A percentile compares a stretch with the other conserved stretches of the same genome.
Evolutionary conservation across 2,888 invertebrate genomes (phyloP).

Genomic region (Acronicta psi): DNA sequence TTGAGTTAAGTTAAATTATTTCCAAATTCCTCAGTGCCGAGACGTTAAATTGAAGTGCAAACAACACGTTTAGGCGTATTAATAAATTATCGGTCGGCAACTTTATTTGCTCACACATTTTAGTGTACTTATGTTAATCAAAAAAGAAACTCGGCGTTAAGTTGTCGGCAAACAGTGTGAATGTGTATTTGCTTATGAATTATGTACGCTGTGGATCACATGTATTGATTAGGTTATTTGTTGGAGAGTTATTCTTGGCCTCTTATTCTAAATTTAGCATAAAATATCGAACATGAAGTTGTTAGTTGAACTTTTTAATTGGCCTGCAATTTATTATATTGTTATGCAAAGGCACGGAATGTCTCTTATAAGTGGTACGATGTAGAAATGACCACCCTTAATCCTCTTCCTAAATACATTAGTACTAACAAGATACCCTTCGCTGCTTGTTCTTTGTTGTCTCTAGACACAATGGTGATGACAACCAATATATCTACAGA

Average conservation of each 20-base stretch:
- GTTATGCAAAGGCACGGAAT: too few species aligned
- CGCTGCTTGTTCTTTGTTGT: too few species aligned
- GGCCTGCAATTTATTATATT: background rate
- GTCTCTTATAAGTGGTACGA: too few species aligned
- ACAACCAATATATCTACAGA: too few species aligned
- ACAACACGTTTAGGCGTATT: slow-evolving; percentile 71
- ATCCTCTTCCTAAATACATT: too few species aligned
- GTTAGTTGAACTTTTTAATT: too few species aligned
- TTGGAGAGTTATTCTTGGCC: background rate
- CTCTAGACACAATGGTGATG: too few species aligned
- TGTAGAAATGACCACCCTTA: too few species aligned
- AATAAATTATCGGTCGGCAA: slow-evolving; percentile 75
- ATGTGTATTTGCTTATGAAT: slow-evolving; percentile 49
- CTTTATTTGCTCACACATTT: slow-evolving; percentile 73
- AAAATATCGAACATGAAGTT: background rate
- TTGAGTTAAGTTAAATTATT: slow-evolving; percentile 22
- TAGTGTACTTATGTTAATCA: slow-evolving; percentile 76
- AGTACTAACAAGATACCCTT: too few species aligned
- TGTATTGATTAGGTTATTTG: slow-evolving; percentile 48
- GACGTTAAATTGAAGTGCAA: slow-evolving; percentile 58
- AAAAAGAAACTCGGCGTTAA: slow-evolving; percentile 76
- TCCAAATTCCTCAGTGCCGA: slow-evolving; percentile 56
- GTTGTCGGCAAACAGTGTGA: slow-evolving; percentile 69
- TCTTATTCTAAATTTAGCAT: background rate
- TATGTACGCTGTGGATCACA: slow-evolving; percentile 40